These are phyloP conservation scores for Galleria mellonella DNA, from an alignment of 1,140 invertebrate species.

Conservation along the genomic window DNA sequence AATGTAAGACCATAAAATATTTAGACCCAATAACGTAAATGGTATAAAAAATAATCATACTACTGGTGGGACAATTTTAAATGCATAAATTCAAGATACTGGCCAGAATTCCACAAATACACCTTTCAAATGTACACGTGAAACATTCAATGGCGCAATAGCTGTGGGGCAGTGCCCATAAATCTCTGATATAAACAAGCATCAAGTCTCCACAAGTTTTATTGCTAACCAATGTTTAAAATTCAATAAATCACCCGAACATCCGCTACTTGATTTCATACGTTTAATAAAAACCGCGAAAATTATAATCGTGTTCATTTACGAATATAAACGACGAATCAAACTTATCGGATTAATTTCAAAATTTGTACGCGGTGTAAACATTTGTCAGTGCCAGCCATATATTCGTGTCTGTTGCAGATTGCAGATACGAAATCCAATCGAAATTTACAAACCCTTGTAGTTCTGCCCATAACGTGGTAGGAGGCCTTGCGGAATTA, in stretches of 20 bases:
- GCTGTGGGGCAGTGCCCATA: slow-evolving; percentile 21
- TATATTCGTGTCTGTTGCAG: slow-evolving; percentile 46
- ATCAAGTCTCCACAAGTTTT: slow-evolving; percentile 24
- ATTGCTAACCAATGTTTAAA: slow-evolving; percentile 36
- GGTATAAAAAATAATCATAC: too few relatives aligned
- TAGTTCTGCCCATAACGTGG: slow-evolving; percentile 59
- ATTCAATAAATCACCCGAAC: slow-evolving; percentile 44
- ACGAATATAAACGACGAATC: slow-evolving; percentile 25
- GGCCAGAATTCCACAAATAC: not conserved
- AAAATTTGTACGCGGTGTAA: slow-evolving; percentile 66
- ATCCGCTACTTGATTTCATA: slow-evolving; percentile 46
- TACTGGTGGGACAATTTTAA: too few relatives aligned
- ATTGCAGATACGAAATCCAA: slow-evolving; percentile 67
- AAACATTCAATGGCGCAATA: slow-evolving; percentile 10
- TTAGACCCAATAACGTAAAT: too few relatives aligned
- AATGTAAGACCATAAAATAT: too few relatives aligned
- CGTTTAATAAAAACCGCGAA: slow-evolving; percentile 13
- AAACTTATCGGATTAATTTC: slow-evolving; percentile 45
- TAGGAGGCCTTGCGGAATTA: slow-evolving; percentile 64
- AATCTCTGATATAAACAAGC: slow-evolving; percentile 43
- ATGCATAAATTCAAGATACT: too few relatives aligned
- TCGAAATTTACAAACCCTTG: slow-evolving; percentile 65
- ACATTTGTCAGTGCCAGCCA: slow-evolving; percentile 61
- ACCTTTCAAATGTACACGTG: not conserved
- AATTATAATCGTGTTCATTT: slow-evolving; percentile 33